Evolutionary conservation across 2,888 invertebrate genomes (phyloP), one percentile per base, ranked within the genome.

Genomic region (Drosophila pseudotalamancana): DNA sequence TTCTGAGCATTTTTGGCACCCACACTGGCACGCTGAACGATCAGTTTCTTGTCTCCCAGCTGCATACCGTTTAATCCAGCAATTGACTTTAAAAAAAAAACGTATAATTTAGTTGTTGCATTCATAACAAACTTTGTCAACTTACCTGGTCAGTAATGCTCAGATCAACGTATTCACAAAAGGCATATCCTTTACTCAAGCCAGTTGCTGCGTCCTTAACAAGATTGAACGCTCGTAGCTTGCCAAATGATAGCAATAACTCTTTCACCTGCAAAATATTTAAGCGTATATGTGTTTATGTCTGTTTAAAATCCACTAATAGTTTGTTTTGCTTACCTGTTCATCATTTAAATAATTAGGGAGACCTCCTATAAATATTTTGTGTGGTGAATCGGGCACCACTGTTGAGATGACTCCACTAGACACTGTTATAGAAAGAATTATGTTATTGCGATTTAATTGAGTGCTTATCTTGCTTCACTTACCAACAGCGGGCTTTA

Each of bases 41-140:
- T 98, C 42, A 99, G 93, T 90, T 99, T 98, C 92, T 99, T 99
- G 92, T 99, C 99, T 39, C 99, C 99, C 77, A 99, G 92, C 92
- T 98, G 98, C 99, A 99, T 99, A 51, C 99, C 99, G 92, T 99
- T 99, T 57, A 99, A 93, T 68, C 99, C 99, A 80, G 98, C 98
- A 90, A 99, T 99, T 12, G 99, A 99, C 97, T 98, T 11, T 0
- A 5, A 11, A 12, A 9, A 0, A 32, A 11, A 29, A 21, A n/a
- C n/a, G n/a, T 1, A 4, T 27, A 1, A 14, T 11, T 37, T 11
- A 11, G 23, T 9, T 31, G 18, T 9, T 16, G 3, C 8, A 39
- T 4, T 14, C 4, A 4, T 27, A 21, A 23, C 4, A 4, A 8
- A 4, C 3, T 16, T 2, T 3, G 18, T 6, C n/a, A n/a, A 23